Percentiles rank a stretch among this genome's conserved stretches.
Conservation (phyloP, 37 sponge, comb jelly and placozoan species). For the Aphrocallistes beatrix region DNA sequence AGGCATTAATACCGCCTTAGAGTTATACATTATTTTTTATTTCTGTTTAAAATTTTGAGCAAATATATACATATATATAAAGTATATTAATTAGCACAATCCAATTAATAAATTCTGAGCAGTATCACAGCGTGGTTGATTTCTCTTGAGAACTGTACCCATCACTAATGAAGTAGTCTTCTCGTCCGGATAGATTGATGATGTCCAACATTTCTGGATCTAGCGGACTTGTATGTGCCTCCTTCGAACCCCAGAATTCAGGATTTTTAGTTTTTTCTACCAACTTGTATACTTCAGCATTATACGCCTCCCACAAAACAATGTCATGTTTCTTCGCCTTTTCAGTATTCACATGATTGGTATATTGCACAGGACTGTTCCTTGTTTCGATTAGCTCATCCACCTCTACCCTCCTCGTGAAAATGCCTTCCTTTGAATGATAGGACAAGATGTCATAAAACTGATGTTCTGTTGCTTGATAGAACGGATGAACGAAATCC, state of each 20-base stretch:
- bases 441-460: not conserved
- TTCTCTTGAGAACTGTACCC: not conserved
- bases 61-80: not conserved
- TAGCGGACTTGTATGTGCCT: not conserved
- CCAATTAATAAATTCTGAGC: not conserved
- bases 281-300: not conserved
- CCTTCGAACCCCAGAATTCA: not conserved
- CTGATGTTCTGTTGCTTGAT: not conserved
- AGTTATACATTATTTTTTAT: not conserved
- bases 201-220: not conserved
- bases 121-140: not conserved
- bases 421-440: not conserved
- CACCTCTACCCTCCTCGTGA: not conserved
- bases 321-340: not conserved
- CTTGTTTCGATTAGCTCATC: not conserved
- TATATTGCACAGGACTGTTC: too few species aligned
- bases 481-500: constrained; percentile 11
- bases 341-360: not conserved
- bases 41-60: not conserved
- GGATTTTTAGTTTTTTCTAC: not conserved
- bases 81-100: not conserved
- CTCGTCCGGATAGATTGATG: not conserved
- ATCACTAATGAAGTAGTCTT: not conserved
- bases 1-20: too few species aligned
- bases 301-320: not conserved